Evolutionary conservation across 2,797 vertebrate species (phyloP).

Genomic region (Neostethus bicornis): DNA sequence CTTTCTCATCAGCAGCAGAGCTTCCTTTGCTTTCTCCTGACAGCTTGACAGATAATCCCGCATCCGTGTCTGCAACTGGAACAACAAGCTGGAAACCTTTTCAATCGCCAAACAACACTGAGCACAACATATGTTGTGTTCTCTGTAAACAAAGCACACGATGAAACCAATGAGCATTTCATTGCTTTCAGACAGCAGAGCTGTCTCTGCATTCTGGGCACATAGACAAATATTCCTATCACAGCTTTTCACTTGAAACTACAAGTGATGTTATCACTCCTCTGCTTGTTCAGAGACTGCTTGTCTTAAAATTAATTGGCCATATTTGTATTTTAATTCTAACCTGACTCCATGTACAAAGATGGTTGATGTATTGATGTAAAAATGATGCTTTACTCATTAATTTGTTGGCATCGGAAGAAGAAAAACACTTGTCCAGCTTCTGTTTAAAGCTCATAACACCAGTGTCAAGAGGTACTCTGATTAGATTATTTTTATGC

Average conservation of each 20-base stretch:
- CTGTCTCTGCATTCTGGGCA: too few species aligned
- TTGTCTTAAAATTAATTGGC: neutral
- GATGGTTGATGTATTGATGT: neutral
- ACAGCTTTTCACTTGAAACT: neutral
- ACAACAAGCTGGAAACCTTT: neutral
- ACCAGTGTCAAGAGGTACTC: neutral
- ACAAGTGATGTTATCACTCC: too few species aligned
- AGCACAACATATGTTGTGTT: neutral
- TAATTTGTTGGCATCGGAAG: neutral
- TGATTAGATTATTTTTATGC: neutral
- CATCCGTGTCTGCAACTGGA: neutral
- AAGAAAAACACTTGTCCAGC: neutral
- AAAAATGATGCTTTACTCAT: conserved; percentile 1
- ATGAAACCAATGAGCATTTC: neutral
- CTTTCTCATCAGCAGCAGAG: neutral
- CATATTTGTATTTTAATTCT: neutral
- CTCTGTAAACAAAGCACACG: neutral
- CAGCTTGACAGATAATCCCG: neutral
- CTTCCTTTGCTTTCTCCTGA: neutral
- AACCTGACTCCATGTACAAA: neutral
- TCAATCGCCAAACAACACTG: neutral
- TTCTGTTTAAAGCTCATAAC: neutral
- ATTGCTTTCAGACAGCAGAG: neutral
- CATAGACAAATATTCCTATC: neutral
- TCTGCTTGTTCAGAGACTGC: neutral